Evolutionary conservation across 1,140 invertebrate species (phyloP).

Genomic region (Trigoniulus corallinus): DNA sequence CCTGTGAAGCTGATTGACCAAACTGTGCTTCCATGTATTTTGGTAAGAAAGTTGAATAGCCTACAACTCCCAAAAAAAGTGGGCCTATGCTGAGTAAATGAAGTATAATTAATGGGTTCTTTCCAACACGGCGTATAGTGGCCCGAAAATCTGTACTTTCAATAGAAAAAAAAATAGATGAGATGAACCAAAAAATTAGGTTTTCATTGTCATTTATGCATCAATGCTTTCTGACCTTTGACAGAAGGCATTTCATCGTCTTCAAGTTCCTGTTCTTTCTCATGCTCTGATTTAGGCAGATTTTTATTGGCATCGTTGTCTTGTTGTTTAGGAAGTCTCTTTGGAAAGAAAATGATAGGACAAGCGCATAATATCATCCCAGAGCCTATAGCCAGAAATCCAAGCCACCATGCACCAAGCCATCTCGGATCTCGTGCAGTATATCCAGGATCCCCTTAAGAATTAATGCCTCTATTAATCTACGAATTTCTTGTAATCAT

Average conservation of each 20-base stretch:
- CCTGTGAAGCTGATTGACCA: constrained; percentile 46
- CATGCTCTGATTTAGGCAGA: too few species aligned
- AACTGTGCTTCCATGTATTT: constrained; percentile 61
- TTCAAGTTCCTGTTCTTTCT: too few species aligned
- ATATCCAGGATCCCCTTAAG: constrained; percentile 16
- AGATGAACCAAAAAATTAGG: too few species aligned
- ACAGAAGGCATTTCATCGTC: too few species aligned
- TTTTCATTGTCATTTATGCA: too few species aligned
- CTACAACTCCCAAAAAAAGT: constrained; percentile 50
- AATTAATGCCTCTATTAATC: too few species aligned
- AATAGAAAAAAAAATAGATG: too few species aligned
- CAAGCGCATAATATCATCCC: constrained; percentile 40
- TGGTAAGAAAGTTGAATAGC: constrained; percentile 55
- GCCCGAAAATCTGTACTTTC: too few species aligned
- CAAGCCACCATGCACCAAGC: constrained; percentile 43
- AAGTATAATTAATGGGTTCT: constrained; percentile 45
- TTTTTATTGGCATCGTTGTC: too few species aligned
- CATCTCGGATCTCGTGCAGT: constrained; percentile 24
- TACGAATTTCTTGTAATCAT: too few species aligned
- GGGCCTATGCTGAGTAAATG: constrained; percentile 47
- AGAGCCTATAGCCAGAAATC: constrained; percentile 40
- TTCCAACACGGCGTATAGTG: too few species aligned
- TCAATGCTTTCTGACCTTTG: too few species aligned
- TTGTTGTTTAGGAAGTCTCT: constrained; percentile 34
- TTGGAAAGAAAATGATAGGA: constrained; percentile 45